Evolutionary conservation across 2,888 invertebrate genomes (phyloP).

Genomic region (Nebria salina): DNA sequence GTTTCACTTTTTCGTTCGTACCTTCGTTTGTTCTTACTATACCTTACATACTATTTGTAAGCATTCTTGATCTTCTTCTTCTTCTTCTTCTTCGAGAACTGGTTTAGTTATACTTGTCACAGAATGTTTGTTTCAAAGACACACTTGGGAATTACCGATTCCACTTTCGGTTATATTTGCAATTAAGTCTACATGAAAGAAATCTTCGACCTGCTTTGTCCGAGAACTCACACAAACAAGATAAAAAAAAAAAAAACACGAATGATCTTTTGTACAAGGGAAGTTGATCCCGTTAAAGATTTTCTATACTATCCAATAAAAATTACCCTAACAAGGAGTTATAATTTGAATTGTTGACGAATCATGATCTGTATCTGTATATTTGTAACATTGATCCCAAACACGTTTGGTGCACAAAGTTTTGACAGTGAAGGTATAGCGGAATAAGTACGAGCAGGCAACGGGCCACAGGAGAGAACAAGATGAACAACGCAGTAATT

Average conservation of each 20-base stretch:
- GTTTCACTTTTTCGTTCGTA: conserved; percentile 6
- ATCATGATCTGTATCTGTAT: no score
- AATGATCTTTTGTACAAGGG: background rate
- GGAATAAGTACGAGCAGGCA: background rate
- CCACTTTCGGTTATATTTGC: conserved; percentile 10
- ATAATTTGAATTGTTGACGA: no score
- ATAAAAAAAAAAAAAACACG: background rate
- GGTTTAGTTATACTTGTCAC: conserved; percentile 15
- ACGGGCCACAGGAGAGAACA: conserved; percentile 18
- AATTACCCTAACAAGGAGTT: no score
- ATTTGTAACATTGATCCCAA: background rate
- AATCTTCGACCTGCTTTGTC: background rate
- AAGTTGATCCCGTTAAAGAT: background rate
- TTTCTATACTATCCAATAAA: no score
- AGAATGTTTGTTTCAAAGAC: background rate
- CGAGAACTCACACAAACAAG: background rate
- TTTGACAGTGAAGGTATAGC: background rate
- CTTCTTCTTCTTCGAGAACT: background rate
- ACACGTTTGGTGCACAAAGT: background rate
- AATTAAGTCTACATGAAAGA: background rate
- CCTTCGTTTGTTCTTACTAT: no score
- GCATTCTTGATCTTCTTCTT: background rate
- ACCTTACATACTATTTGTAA: background rate
- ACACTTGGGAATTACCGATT: background rate
- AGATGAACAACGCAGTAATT: conserved; percentile 3